Base-by-base conservation (phyloP, 2,888 invertebrate genomes). In the Synergus japonicus region DNA sequence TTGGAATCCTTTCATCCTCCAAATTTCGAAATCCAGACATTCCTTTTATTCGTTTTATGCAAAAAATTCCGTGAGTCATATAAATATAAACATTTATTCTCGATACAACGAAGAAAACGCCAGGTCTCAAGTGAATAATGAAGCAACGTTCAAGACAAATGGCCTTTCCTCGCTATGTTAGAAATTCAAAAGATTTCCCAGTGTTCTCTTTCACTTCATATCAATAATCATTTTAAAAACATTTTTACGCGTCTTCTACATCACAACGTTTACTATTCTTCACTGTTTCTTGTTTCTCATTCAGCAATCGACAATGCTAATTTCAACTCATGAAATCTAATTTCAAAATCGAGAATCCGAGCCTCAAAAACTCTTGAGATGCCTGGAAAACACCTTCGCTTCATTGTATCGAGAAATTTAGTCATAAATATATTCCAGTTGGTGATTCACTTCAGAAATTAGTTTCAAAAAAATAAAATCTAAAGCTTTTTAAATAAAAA, bases 201-300 rank as follows among this genome's bases (percentile, higher is more conserved):
- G 44, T 44, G 46, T 22, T 65, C 18, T 58, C 58, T n/a, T 13
- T 22, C 22, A 12, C 22, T 13, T 10, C 8, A 18, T 44, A 49
- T 69, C 49, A 69, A 69, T 69, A 49, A 29, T 12, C 49, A 29
- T 1, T 29, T 46, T 76, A 44, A 13, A 13, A 63, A 69, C 41
- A 54, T 67, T 54, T 79, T 79, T 78, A 76, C 76, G 73, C 60
- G 76, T 78, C 67, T 41, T n/a, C 7, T 4, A 29, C 4, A 15
- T 67, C 29, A 18, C 41, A 13, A 7, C 65, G n/a, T 41, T 43
- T 54, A 66, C 58, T 49, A 41, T 66, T 41, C 77, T 18, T 22
- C 13, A 41, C 12, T 54, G 12, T 13, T 60, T 29, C 18, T 79
- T 76, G 37, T 66, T 64, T 65, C 15, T 15, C 29, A 41, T 49